phyloP scores from a whole-genome alignment of 37 sponge, comb jelly and placozoan genomes.

The Ianthella basta region DNA sequence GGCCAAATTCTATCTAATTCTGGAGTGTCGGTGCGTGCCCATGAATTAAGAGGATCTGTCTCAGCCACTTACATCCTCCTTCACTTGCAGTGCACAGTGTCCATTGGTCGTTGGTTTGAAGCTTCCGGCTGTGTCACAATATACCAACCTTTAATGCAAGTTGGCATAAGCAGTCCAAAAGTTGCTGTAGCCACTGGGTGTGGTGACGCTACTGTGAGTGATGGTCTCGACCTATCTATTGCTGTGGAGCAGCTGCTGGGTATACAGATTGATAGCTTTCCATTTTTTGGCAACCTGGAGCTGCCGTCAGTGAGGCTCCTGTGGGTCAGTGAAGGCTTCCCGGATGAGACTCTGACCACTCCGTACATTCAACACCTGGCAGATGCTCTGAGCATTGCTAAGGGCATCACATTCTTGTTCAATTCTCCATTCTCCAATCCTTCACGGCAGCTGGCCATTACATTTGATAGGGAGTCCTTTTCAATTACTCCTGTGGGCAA shows the following conservation, averaged over 20 bases:
- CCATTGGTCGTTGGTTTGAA: not conserved
- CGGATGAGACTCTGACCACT: not conserved
- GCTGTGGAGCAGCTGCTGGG: constrained; percentile 7
- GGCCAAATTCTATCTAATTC: too few species aligned
- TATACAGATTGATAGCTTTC: not conserved
- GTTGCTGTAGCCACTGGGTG: not conserved
- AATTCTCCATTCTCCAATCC: not conserved
- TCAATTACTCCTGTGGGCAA: too few species aligned
- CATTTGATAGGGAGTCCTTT: too few species aligned
- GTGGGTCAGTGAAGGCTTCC: not conserved
- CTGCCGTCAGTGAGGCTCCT: not conserved
- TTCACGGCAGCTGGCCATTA: too few species aligned
- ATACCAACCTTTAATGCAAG: not conserved
- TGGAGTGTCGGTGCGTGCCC: too few species aligned
- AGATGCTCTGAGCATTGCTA: not conserved
- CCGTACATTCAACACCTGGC: not conserved
- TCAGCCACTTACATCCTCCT: not conserved
- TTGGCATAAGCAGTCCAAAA: too few species aligned
- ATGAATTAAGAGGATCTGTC: too few species aligned
- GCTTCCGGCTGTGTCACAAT: not conserved
- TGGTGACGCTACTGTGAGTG: not conserved
- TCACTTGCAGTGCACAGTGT: not conserved
- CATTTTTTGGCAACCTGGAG: not conserved
- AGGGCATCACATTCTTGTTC: not conserved
- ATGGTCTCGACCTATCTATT: not conserved